Evolutionary conservation across 2,888 invertebrate species (phyloP).

Genomic region (Netelia melanura): DNA sequence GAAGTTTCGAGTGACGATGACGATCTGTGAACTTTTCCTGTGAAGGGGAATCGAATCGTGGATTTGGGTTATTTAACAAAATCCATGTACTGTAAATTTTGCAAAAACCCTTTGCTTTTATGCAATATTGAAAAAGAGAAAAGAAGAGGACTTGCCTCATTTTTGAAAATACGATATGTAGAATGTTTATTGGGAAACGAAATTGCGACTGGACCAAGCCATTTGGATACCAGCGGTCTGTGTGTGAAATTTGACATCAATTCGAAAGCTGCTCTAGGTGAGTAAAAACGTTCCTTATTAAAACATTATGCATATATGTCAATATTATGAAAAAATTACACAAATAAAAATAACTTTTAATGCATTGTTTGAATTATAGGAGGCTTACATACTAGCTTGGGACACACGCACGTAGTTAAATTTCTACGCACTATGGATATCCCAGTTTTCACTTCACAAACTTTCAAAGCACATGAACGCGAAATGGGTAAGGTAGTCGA

Average conservation of each 20-base stretch:
- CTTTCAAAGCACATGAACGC: too few relatives aligned
- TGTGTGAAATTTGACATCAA: conserved; percentile 12
- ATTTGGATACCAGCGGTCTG: not conserved
- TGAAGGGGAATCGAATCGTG: too few relatives aligned
- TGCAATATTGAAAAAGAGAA: conserved; percentile 14
- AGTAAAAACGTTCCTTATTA: conserved; percentile 9
- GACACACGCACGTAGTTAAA: too few relatives aligned
- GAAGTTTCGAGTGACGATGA: too few relatives aligned
- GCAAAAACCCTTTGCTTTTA: not conserved
- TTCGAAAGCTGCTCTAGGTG: conserved; percentile 27
- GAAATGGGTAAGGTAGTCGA: too few relatives aligned
- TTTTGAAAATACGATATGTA: conserved; percentile 26
- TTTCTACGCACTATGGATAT: too few relatives aligned
- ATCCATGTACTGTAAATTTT: too few relatives aligned
- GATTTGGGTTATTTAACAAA: too few relatives aligned
- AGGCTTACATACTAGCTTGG: too few relatives aligned
- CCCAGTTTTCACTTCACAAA: too few relatives aligned
- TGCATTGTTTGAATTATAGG: too few relatives aligned
- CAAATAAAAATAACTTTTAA: not conserved
- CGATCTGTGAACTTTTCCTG: too few relatives aligned
- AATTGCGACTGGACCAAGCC: conserved; percentile 14
- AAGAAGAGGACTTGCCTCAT: conserved; percentile 19
- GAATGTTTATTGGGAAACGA: conserved; percentile 11
- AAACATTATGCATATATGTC: conserved; percentile 9
- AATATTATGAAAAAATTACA: conserved; percentile 5